Evolutionary conservation across 2,797 vertebrate genomes (phyloP).

Genomic region (Notolepis coatsorum): DNA sequence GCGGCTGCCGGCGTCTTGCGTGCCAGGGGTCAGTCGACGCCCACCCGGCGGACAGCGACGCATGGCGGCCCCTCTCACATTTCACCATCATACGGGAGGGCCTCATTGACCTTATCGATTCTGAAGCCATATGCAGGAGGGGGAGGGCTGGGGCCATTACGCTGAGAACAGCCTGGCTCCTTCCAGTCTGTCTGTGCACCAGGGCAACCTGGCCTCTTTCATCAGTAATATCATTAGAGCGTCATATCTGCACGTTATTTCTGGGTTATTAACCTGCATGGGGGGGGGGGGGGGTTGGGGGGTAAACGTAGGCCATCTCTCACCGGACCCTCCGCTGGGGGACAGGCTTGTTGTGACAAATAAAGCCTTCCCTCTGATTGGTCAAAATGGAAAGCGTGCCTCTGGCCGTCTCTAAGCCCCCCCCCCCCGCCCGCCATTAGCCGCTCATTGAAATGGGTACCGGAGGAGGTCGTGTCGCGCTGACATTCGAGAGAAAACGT

Average conservation of each 20-base stretch:
- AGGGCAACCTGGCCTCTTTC: constrained; percentile 72
- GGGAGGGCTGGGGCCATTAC: constrained; percentile 62
- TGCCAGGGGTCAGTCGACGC: constrained; percentile 49
- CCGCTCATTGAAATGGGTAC: constrained; percentile 55
- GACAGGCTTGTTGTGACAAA: constrained; percentile 71
- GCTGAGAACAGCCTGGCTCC: constrained; percentile 63
- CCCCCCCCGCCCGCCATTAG: constrained; percentile 17
- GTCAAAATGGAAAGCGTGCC: constrained; percentile 35
- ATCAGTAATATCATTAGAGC: constrained; percentile 81
- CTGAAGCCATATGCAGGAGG: constrained; percentile 68
- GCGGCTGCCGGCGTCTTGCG: constrained; percentile 24
- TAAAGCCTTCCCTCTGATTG: constrained; percentile 55
- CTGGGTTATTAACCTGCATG: constrained; percentile 77
- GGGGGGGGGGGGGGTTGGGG: constrained; percentile 42
- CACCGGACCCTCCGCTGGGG: constrained; percentile 62
- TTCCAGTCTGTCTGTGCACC: constrained; percentile 70
- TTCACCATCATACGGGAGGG: constrained; percentile 70
- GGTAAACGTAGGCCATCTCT: constrained; percentile 69
- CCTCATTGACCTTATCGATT: constrained; percentile 78
- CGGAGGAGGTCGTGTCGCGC: constrained; percentile 16
- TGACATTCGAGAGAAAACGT: constrained; percentile 54
- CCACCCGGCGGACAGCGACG: constrained; percentile 65
- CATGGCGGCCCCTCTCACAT: constrained; percentile 69
- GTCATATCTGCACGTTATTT: constrained; percentile 77
- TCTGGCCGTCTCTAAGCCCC: constrained; percentile 27